A percentile compares a stretch with the other conserved stretches of the same genome.
phyloP scores from a whole-genome alignment of 2,113 vertebrate genomes.

The Morone saxatilis region DNA sequence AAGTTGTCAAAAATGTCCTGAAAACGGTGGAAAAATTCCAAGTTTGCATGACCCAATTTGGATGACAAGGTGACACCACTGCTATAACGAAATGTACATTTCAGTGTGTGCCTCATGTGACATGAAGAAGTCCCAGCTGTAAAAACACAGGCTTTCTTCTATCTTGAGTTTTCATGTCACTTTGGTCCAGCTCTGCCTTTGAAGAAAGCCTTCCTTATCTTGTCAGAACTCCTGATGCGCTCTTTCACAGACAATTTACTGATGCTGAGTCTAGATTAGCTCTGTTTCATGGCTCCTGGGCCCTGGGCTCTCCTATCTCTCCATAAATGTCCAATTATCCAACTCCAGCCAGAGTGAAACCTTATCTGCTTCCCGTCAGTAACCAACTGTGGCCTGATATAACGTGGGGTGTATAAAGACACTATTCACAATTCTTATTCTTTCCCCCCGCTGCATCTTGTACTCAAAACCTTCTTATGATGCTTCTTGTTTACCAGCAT shows the following conservation, averaged over 20 bases:
- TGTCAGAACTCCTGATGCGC: conserved; percentile 81
- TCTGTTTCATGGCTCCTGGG: conserved; percentile 81
- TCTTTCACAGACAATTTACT: conserved; percentile 82
- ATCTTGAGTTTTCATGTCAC: conserved; percentile 58
- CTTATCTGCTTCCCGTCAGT: conserved; percentile 81
- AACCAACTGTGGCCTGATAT: conserved; percentile 71
- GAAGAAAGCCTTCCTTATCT: conserved; percentile 78
- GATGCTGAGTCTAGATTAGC: conserved; percentile 80
- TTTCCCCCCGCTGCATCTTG: conserved; percentile 23
- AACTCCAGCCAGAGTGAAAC: conserved; percentile 77
- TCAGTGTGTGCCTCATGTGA: conserved; percentile 25
- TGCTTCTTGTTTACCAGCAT: conserved; percentile 37
- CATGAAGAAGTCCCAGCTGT: conserved; percentile 35
- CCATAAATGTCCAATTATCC: conserved; percentile 84
- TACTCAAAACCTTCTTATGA: conserved; percentile 37
- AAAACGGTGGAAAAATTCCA: conserved; percentile 26
- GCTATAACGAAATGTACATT: conserved; percentile 34
- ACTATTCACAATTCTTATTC: conserved; percentile 51
- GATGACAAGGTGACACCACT: conserved; percentile 52
- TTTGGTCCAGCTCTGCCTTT: conserved; percentile 65
- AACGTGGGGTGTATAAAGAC: conserved; percentile 65
- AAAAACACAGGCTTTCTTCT: conserved; percentile 35
- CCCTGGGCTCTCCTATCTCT: conserved; percentile 76
- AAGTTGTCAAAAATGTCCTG: conserved; percentile 52
- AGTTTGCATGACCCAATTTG: conserved; percentile 57